A percentile compares a stretch with the other conserved stretches of the same genome.
These are phyloP conservation scores for Avahi laniger DNA, from an alignment of 2,797 vertebrate species.

Conservation along the genomic window DNA sequence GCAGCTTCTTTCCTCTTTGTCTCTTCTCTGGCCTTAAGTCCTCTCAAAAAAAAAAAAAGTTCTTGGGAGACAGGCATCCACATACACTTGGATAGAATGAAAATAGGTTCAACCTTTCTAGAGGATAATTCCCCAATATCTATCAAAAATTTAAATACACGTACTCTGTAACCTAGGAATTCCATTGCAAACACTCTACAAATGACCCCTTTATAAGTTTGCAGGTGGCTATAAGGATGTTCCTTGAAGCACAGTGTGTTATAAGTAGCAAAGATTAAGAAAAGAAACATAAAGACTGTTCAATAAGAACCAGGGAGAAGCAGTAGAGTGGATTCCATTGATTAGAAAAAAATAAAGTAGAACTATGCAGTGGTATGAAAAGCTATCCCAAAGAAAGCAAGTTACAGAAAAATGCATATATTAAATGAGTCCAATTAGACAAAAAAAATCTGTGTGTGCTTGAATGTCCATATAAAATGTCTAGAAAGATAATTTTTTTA, in stretches of 20 bases:
- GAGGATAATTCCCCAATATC: not conserved
- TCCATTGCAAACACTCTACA: not conserved
- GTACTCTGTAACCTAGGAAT: not conserved
- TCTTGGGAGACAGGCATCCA: not conserved
- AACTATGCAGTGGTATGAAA: not conserved
- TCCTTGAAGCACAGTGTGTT: not conserved
- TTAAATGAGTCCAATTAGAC: not conserved
- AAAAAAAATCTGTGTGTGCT: not conserved
- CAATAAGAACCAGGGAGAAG: slow-evolving; percentile 27
- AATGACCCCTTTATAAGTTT: not conserved
- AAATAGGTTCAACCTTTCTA: not conserved
- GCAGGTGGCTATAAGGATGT: not conserved
- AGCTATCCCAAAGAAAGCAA: not conserved
- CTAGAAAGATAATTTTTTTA: not conserved
- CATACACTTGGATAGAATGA: not conserved
- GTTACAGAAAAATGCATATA: not conserved
- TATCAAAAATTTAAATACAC: not conserved
- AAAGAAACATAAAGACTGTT: slow-evolving; percentile 7
- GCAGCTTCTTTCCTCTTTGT: not conserved
- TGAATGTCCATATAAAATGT: not conserved
- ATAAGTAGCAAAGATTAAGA: not conserved
- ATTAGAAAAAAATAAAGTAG: not conserved
- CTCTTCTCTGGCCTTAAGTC: not conserved
- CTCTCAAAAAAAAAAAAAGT: slow-evolving; percentile 1
- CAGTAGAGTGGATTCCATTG: not conserved